A percentile compares a stretch with the other conserved stretches of the same genome.
Evolutionary conservation across 2,113 vertebrate genomes (phyloP).

Genomic region (Oncorhynchus tshawytscha): DNA sequence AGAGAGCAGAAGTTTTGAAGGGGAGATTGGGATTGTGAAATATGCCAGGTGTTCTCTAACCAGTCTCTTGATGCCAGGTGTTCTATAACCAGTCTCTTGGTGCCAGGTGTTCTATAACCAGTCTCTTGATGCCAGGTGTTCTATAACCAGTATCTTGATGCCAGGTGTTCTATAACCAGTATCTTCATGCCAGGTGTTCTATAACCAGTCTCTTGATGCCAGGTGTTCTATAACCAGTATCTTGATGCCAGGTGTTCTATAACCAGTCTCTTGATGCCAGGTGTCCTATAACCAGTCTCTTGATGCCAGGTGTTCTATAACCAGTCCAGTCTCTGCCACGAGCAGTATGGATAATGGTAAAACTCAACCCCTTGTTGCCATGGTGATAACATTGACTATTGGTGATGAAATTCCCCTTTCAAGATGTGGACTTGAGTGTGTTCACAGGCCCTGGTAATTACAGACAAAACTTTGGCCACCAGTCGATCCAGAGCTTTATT

Average conservation of each 20-base stretch:
- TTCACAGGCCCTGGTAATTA: slow-evolving; percentile 49
- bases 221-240: too few species aligned
- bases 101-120: too few species aligned
- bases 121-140: too few species aligned
- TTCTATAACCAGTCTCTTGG: too few species aligned
- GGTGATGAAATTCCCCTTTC: slow-evolving; percentile 50
- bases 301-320: too few species aligned
- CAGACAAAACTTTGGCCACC: slow-evolving; percentile 47
- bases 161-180: too few species aligned
- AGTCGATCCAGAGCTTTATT: slow-evolving; percentile 30
- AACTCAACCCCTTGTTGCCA: slow-evolving; percentile 49
- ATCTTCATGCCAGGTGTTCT: too few species aligned
- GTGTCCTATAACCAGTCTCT: too few species aligned
- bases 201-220: too few species aligned
- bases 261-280: neutral
- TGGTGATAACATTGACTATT: slow-evolving; percentile 58
- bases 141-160: too few species aligned
- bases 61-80: neutral
- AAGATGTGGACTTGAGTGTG: slow-evolving; percentile 48
- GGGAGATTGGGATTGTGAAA: slow-evolving; percentile 23
- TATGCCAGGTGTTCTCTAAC: slow-evolving; percentile 1
- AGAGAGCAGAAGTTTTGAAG: slow-evolving; percentile 46
- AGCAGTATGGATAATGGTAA: slow-evolving; percentile 31
- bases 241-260: too few species aligned
- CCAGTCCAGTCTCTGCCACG: neutral